Percentiles rank a stretch among this genome's conserved stretches.
Conservation (phyloP, 2,113 vertebrate species). For the Ia io region DNA sequence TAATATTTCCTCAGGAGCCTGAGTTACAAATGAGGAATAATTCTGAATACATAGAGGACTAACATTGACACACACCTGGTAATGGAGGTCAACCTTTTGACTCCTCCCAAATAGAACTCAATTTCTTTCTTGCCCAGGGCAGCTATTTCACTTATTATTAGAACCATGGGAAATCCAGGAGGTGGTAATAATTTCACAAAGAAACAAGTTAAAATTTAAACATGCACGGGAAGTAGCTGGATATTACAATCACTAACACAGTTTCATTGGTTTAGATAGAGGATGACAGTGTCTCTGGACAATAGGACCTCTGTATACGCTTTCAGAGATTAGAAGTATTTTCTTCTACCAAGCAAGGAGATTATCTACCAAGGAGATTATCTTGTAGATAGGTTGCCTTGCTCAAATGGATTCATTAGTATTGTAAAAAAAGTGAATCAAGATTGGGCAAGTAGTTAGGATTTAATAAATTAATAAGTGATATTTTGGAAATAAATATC, state of each 20-base stretch:
- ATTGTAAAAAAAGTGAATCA: neutral
- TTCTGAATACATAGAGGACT: neutral
- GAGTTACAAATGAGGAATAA: slow-evolving; percentile 17
- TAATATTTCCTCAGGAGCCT: neutral
- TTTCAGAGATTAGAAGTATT: neutral
- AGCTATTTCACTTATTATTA: neutral
- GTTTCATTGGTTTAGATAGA: neutral
- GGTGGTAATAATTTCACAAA: neutral
- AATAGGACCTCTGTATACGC: neutral
- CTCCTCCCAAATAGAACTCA: neutral
- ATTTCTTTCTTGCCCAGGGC: slow-evolving; percentile 9
- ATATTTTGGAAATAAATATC: neutral
- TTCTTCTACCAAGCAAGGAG: neutral
- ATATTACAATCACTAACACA: neutral
- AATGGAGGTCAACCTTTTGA: slow-evolving; percentile 30
- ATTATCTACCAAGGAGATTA: neutral
- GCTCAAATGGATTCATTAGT: neutral
- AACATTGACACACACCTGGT: neutral
- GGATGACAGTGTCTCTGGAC: neutral
- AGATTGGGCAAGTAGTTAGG: neutral
- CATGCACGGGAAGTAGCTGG: neutral
- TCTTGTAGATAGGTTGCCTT: neutral
- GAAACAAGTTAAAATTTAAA: slow-evolving; percentile 2
- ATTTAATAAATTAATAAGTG: neutral
- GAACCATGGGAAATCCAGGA: neutral